Conservation (phyloP, 2,113 vertebrate species). For the Antechinus stuartii region DNA sequence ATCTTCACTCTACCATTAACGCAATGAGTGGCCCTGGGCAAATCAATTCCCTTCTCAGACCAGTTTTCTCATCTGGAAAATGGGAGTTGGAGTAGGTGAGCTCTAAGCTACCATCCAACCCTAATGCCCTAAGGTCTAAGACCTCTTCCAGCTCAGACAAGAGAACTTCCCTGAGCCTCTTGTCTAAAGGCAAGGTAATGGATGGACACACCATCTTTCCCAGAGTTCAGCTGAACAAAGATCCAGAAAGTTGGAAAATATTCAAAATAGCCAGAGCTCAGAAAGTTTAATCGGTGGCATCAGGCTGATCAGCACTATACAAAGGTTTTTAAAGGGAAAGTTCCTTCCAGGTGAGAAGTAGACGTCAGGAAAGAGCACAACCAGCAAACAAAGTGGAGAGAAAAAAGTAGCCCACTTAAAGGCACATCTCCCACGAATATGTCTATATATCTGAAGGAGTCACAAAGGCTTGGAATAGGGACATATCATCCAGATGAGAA, state of each 20-base stretch:
- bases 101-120: not conserved
- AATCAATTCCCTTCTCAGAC: conserved; percentile 54
- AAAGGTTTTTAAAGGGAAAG: conserved; percentile 48
- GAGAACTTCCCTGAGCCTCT: not conserved
- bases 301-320: conserved; percentile 42
- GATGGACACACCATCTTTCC: conserved; percentile 68
- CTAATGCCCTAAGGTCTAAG: not conserved
- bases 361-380: not conserved
- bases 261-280: conserved; percentile 28
- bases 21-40: not conserved
- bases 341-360: not conserved
- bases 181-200: not conserved
- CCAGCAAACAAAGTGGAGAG: not conserved
- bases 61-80: conserved; percentile 67
- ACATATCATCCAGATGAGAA: not conserved
- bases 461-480: not conserved
- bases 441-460: not conserved
- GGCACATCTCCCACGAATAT: not conserved
- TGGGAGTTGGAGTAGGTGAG: not conserved
- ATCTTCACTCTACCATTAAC: not conserved
- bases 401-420: not conserved
- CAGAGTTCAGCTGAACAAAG: conserved; percentile 19
- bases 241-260: not conserved
- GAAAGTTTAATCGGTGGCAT: conserved; percentile 47
- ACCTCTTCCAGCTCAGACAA: not conserved